Conservation (phyloP, 2,113 vertebrate genomes). For the Axis porcinus region DNA sequence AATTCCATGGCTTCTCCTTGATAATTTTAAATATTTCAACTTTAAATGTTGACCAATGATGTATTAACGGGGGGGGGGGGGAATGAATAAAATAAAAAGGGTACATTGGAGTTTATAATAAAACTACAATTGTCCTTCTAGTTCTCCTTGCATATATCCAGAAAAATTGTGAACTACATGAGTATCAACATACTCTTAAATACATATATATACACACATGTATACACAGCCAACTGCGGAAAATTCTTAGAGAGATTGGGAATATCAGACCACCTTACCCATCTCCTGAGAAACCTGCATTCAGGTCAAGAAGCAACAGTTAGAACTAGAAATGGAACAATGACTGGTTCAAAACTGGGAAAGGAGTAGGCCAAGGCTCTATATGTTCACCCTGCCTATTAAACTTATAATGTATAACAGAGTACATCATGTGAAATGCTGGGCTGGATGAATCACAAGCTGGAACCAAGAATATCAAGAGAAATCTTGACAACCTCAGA, state of each 20-base stretch:
- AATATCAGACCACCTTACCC: background rate
- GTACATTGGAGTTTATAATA: background rate
- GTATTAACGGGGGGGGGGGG: background rate
- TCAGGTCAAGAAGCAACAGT: background rate
- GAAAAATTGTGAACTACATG: background rate
- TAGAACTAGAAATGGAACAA: background rate
- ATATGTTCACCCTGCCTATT: background rate
- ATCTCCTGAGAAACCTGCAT: background rate
- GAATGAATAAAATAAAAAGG: background rate
- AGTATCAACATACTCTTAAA: background rate
- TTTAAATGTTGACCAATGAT: background rate
- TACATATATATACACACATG: background rate
- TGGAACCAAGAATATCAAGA: background rate
- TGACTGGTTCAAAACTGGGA: background rate
- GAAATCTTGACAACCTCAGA: background rate
- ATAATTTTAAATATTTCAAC: background rate
- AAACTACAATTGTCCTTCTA: background rate
- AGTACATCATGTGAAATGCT: background rate
- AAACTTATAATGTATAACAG: background rate
- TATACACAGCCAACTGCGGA: background rate
- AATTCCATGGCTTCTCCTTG: background rate
- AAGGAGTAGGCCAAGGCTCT: background rate
- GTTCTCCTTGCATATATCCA: background rate
- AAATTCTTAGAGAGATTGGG: background rate
- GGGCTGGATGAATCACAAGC: background rate